A percentile compares a stretch with the other conserved stretches of the same genome.
phyloP scores from a whole-genome alignment of 2,797 vertebrate species.

The Neoniphon sammara region DNA sequence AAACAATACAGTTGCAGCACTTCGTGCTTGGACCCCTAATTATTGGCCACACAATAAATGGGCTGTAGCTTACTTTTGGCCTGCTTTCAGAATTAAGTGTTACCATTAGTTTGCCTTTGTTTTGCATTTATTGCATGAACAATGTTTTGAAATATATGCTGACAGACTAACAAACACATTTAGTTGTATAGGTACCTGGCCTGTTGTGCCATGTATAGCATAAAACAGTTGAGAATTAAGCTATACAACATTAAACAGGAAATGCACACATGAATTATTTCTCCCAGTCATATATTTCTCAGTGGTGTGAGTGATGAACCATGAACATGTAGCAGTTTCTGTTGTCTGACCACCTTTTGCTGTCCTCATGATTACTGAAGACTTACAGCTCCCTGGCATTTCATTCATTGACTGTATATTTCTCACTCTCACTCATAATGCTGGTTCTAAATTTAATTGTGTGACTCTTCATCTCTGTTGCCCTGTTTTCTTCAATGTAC shows the following conservation, averaged over 20 bases:
- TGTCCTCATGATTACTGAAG: constrained; percentile 21
- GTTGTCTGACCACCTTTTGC: constrained; percentile 9
- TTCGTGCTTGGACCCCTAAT: too few relatives aligned
- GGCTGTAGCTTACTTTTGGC: too few relatives aligned
- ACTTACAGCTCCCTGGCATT: constrained; percentile 1
- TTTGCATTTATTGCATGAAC: too few relatives aligned
- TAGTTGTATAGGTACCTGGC: background rate
- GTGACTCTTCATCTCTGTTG: constrained; percentile 5
- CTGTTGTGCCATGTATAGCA: background rate
- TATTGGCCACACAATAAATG: too few relatives aligned
- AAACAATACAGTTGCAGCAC: too few relatives aligned
- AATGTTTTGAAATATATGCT: too few relatives aligned
- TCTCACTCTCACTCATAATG: background rate
- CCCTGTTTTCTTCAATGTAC: background rate
- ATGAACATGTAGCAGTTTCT: constrained; percentile 10
- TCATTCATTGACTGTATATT: background rate
- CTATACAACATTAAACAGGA: background rate
- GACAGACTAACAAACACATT: too few relatives aligned
- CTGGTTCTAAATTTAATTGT: constrained; percentile 9
- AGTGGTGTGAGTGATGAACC: constrained; percentile 26
- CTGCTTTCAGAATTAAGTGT: too few relatives aligned
- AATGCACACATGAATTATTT: background rate
- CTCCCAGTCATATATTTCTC: constrained; percentile 63
- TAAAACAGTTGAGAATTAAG: too few relatives aligned
- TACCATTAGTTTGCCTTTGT: too few relatives aligned